Evolutionary conservation across 1,140 invertebrate species (phyloP).

Genomic region (Camponotus pennsylvanicus): DNA sequence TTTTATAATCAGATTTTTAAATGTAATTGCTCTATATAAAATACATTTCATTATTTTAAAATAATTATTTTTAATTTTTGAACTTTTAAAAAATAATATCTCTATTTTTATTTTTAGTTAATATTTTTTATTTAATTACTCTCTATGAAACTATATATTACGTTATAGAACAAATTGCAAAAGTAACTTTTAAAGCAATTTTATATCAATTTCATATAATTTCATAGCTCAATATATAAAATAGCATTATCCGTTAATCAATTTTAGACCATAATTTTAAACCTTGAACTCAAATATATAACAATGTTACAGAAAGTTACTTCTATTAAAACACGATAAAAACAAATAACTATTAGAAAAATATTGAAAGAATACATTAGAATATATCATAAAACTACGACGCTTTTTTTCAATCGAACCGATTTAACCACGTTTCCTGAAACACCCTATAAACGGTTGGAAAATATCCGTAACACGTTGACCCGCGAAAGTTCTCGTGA

Average conservation of each 20-base stretch:
- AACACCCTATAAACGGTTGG: background rate
- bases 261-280: background rate
- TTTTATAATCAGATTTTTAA: background rate
- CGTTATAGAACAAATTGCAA: background rate
- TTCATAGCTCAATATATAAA: background rate
- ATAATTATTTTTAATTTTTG: background rate
- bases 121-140: background rate
- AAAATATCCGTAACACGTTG: constrained; percentile 45
- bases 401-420: background rate
- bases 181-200: background rate
- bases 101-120: background rate
- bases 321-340: constrained; percentile 10
- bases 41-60: no score
- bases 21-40: background rate
- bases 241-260: background rate
- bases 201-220: background rate
- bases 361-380: background rate
- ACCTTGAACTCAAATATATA: background rate
- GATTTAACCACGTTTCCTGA: background rate
- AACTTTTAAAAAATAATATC: background rate
- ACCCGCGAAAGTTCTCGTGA: constrained; percentile 19
- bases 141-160: background rate
- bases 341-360: background rate
- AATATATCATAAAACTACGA: background rate
- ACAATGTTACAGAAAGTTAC: background rate